phyloP scores from a whole-genome alignment of 2,113 vertebrate genomes.

The Pseudopodoces humilis region DNA sequence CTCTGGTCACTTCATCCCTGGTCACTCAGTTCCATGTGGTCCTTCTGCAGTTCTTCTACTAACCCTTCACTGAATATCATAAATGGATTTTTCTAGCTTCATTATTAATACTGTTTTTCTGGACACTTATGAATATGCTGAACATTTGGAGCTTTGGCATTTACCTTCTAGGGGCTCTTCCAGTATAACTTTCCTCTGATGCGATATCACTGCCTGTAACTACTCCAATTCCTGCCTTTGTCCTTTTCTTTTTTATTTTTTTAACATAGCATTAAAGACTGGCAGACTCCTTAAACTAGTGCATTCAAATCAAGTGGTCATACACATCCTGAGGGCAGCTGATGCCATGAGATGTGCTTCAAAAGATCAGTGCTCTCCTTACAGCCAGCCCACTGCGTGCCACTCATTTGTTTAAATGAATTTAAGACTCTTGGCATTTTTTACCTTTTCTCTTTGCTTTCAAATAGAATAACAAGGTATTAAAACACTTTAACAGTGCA shows the following conservation, averaged over 20 bases:
- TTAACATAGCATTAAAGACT: background rate
- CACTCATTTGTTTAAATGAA: background rate
- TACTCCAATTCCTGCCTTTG: background rate
- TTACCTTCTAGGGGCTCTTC: background rate
- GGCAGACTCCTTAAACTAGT: background rate
- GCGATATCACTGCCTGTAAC: background rate
- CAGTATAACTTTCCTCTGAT: background rate
- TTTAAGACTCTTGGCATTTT: background rate
- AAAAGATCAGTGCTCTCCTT: background rate
- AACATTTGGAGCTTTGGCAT: background rate
- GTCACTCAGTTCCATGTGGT: background rate
- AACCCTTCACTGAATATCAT: background rate
- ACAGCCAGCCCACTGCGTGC: rapidly evolving
- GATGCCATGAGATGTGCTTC: rapidly evolving
- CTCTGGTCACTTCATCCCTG: background rate
- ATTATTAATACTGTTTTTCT: background rate
- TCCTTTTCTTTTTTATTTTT: background rate
- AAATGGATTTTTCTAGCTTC: background rate
- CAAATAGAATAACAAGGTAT: background rate
- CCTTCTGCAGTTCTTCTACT: background rate
- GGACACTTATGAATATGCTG: background rate
- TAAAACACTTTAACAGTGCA: background rate
- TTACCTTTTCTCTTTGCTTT: background rate
- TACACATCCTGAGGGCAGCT: background rate
- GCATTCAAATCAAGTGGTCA: background rate